A percentile compares a stretch with the other conserved stretches of the same genome.
These are phyloP conservation scores for Anthopleura xanthogrammica DNA, from an alignment of 92 coral and sea anemone genomes.

Conservation along the genomic window DNA sequence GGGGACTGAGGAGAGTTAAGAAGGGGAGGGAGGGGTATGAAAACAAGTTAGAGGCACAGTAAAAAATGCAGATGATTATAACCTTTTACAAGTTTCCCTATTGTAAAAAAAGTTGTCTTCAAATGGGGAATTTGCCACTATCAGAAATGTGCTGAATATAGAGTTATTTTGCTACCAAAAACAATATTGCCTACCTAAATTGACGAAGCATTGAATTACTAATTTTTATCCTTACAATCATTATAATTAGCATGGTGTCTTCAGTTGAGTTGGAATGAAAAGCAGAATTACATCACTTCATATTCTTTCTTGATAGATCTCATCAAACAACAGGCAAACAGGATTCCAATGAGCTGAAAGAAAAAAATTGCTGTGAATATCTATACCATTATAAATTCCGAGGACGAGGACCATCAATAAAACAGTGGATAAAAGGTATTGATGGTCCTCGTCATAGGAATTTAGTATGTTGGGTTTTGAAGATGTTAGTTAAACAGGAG, in stretches of 20 bases:
- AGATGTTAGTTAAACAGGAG: too few relatives aligned
- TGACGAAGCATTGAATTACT: background rate
- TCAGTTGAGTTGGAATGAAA: background rate
- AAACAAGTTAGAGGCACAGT: background rate
- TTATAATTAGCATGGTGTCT: background rate
- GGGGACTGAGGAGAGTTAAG: background rate
- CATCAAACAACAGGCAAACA: slow-evolving; percentile 90
- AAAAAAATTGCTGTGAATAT: background rate
- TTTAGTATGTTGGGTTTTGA: too few relatives aligned
- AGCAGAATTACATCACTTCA: slow-evolving; percentile 70
- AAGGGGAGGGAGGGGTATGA: background rate
- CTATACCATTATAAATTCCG: background rate
- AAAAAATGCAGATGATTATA: background rate
- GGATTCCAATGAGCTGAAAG: slow-evolving; percentile 71
- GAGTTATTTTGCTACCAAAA: background rate
- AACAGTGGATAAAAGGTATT: too few relatives aligned
- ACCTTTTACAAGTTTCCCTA: background rate
- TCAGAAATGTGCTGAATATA: background rate
- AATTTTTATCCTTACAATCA: background rate
- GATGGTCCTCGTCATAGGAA: too few relatives aligned
- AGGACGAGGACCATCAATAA: too few relatives aligned
- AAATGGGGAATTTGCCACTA: background rate
- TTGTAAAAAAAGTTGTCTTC: background rate
- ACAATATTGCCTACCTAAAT: background rate
- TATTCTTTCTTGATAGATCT: slow-evolving; percentile 88